phyloP scores from a whole-genome alignment of 2,797 vertebrate genomes.

The Enoplosus armatus region DNA sequence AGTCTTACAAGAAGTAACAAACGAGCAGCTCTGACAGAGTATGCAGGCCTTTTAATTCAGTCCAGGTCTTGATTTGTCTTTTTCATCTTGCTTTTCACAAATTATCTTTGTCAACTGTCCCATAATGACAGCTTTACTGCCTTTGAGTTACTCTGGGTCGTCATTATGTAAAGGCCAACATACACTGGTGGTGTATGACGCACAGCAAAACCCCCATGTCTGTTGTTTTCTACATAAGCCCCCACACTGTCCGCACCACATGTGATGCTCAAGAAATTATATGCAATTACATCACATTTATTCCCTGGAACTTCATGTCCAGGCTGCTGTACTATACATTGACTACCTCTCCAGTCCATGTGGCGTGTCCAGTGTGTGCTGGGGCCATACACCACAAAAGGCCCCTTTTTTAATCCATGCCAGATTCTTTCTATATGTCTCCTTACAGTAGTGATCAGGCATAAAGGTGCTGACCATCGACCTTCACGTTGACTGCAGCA shows the following conservation, averaged over 20 bases:
- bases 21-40: not conserved
- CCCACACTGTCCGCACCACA: not conserved
- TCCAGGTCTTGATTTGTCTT: not conserved
- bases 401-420: too few species aligned
- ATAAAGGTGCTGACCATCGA: slow-evolving; percentile 55
- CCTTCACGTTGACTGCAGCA: slow-evolving; percentile 39
- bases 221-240: not conserved
- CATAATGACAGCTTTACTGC: not conserved
- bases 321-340: not conserved
- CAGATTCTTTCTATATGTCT: slow-evolving; percentile 17
- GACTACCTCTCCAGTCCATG: not conserved
- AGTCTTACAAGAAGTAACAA: too few species aligned
- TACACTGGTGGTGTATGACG: not conserved
- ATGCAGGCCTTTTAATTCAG: not conserved
- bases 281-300: too few species aligned
- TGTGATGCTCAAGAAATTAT: too few species aligned
- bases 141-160: not conserved
- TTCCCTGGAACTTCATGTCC: not conserved
- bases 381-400: not conserved
- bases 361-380: not conserved
- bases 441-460: slow-evolving; percentile 20
- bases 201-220: not conserved
- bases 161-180: not conserved
- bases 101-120: not conserved
- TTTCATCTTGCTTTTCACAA: not conserved